Evolutionary conservation across 1,140 invertebrate genomes (phyloP), one percentile per base, ranked within the genome.

Genomic region (Rhopalosiphum padi): DNA sequence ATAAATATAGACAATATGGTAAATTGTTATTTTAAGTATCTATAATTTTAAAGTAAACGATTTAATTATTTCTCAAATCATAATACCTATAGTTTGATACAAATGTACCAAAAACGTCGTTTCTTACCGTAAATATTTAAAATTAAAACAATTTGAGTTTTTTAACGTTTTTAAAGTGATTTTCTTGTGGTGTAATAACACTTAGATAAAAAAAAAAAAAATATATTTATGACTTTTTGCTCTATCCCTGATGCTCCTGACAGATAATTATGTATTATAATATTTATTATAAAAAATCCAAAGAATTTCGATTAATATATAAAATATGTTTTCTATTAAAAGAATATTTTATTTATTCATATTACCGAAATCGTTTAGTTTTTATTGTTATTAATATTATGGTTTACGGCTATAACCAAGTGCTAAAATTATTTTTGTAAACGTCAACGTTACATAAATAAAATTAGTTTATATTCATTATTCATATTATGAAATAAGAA

Each of bases 401-500:
- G 0, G 30, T 48, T 51, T 88, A 88, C 4, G 30, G 30, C 30
- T 48, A n/a, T 37, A 89, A 89, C 23, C 3, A 15, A 53, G 87
- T 11, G 22, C 3, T 89, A 35, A 48, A 88, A 88, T 51, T 88
- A 88, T 88, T 88, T 51, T 51, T 35, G 18, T 51, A 51, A 46
- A 86, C 25, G 25, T 41, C 25, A 86, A 86, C 9, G 41, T 25
- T 85, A 11, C 35, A 85, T 15, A 43, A 85, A 85, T 83, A 85
- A 85, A 30, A 85, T 85, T 41, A 41, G 41, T 85, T 85, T 41
- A 85, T 85, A 85, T 85, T 85, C 41, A 77, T 77, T 85, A 85
- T 85, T 85, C 41, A 77, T 77, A n/a, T 77, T 77, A 77, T 77
- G 30, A 77, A 77, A 77, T 77, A 77, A n/a, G 60, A n/a, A 77